These are phyloP conservation scores for Anolis apletophallus DNA, from an alignment of 2,797 vertebrate species.

Conservation along the genomic window DNA sequence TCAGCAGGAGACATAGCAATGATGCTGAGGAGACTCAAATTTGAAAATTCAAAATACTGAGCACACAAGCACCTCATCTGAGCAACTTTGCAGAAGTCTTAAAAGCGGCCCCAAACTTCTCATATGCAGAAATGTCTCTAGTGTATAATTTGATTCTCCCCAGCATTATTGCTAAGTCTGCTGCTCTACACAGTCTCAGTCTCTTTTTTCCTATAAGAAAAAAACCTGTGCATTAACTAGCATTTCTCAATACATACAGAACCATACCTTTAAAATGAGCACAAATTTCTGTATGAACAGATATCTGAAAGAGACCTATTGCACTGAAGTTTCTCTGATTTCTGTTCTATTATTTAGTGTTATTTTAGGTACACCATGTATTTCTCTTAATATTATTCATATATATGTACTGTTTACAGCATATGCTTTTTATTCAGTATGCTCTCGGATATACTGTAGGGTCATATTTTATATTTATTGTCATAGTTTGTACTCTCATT, in stretches of 20 bases:
- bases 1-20: too few species aligned
- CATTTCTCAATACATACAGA: not conserved
- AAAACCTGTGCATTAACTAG: not conserved
- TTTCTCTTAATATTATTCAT: too few species aligned
- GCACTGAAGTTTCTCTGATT: too few species aligned
- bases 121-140: not conserved
- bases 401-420: too few species aligned
- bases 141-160: not conserved
- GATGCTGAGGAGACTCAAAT: too few species aligned
- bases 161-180: not conserved
- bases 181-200: not conserved
- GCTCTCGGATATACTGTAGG: too few species aligned
- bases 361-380: too few species aligned
- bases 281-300: not conserved
- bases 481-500: too few species aligned
- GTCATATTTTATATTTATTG: too few species aligned
- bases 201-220: not conserved
- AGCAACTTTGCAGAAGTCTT: not conserved
- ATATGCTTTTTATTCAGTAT: too few species aligned
- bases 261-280: not conserved
- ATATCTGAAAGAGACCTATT: not conserved
- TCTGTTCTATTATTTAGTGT: not conserved
- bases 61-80: not conserved
- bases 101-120: not conserved
- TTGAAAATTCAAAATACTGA: too few species aligned